Conservation (phyloP, 2,888 invertebrate genomes). For the Campoletis raptor region DNA sequence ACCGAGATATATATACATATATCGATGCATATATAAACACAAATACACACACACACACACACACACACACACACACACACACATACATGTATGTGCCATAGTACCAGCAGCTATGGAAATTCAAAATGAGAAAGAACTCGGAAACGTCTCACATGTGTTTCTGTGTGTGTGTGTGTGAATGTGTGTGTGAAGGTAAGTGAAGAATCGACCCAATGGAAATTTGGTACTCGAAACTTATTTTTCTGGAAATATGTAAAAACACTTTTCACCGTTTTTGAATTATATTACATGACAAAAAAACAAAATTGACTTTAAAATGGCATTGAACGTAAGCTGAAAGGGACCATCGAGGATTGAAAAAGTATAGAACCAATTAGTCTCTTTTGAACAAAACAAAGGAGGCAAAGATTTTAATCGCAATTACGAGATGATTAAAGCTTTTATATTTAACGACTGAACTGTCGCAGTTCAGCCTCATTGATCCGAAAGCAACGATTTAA, state of each 20-base stretch:
- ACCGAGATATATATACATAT: constrained; percentile 50
- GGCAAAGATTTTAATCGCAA: background rate
- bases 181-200: constrained; percentile 11
- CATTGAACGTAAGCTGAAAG: background rate
- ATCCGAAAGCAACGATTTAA: background rate
- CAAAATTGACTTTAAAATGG: background rate
- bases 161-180: background rate
- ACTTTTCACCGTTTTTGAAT: background rate
- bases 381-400: background rate
- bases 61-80: background rate
- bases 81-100: background rate
- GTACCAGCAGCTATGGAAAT: constrained; percentile 44
- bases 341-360: background rate
- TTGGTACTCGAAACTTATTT: constrained; percentile 18
- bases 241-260: background rate
- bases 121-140: constrained; percentile 35
- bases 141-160: background rate
- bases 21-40: background rate
- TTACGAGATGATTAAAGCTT: background rate
- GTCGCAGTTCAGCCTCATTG: background rate
- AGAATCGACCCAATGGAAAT: constrained; percentile 16
- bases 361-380: background rate
- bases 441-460: background rate
- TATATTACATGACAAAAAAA: background rate
- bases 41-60: background rate